Conservation (phyloP, 1,140 invertebrate genomes). For the Tetragonula clypearis region DNA sequence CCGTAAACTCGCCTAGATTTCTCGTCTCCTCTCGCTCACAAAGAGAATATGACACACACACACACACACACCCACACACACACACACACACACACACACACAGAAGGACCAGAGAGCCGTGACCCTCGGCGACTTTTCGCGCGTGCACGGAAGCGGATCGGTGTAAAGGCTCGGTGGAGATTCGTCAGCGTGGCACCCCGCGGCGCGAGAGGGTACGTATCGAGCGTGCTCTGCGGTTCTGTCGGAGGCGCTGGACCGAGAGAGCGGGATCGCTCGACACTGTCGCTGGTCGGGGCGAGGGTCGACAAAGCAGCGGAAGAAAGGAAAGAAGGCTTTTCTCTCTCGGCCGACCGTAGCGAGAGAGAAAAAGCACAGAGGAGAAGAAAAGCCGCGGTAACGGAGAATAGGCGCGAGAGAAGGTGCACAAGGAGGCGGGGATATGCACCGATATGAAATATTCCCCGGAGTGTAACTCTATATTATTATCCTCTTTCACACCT, state of each 20-base stretch:
- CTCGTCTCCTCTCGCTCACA: too few species aligned
- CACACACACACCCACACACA: too few species aligned
- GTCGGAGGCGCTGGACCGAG: constrained; percentile 70
- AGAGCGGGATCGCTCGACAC: constrained; percentile 9
- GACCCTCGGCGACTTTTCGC: constrained; percentile 72
- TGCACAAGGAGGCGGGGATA: constrained; percentile 44
- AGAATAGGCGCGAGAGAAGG: constrained; percentile 49
- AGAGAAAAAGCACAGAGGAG: constrained; percentile 23
- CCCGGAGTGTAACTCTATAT: constrained; percentile 80
- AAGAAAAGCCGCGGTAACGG: constrained; percentile 30
- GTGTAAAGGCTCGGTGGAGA: constrained; percentile 40
- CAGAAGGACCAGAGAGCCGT: neutral
- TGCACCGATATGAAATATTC: constrained; percentile 73
- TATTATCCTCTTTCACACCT: constrained; percentile 82
- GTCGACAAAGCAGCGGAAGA: constrained; percentile 29
- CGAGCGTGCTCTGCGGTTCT: constrained; percentile 16
- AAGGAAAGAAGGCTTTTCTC: constrained; percentile 29
- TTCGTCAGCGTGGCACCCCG: constrained; percentile 52
- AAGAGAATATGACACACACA: too few species aligned
- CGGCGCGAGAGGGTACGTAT: constrained; percentile 34
- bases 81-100: neutral
- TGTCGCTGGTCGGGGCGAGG: too few species aligned
- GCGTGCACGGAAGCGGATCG: constrained; percentile 62
- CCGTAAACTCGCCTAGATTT: too few species aligned
- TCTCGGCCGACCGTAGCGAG: neutral